Evolutionary conservation across 2,797 vertebrate species (phyloP), one percentile per base, ranked within the genome.

Genomic region (Cossypha caffra): DNA sequence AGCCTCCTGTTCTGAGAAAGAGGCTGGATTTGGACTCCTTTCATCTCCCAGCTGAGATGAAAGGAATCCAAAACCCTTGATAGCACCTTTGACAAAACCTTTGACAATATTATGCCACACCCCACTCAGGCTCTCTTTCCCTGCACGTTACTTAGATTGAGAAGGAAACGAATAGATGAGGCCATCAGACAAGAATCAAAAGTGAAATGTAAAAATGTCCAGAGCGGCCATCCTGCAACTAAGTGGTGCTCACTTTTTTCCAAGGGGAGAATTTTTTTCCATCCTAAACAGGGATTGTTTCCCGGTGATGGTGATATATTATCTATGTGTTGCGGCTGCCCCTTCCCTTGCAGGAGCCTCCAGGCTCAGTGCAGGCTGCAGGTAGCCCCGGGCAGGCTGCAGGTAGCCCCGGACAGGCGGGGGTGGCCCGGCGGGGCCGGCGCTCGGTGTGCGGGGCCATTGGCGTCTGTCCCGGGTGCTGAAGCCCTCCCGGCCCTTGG

Each of bases 381-480:
- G 37, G 37, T 38, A 13, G 37, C 37, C 66, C n/a, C n/a, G n/a
- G n/a, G n/a, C n/a, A n/a, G n/a, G n/a, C n/a, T 35, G 16, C 37
- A 1, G 11, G 55, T 40, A 45, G 31, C n/a, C 38, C 35, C 37
- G 31, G 45, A 40, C 42, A 42, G 42, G 42, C 17, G 40, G 14
- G 47, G 47, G 24, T 25, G 5, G 47, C 47, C 47, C 13, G 19
- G 24, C 35, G 35, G 19, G 51, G n/a, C 66, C 26, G 13, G 68
- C 7, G 6, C 57, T 28, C 4, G 35, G 13, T 5, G 2, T 6
- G 58, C 40, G 43, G 61, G 40, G 20, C 13, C 0, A 14, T 28
- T 67, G 93, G 93, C 86, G 66, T 92, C 96, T 96, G 95, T 95
- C 93, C 96, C 90, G 79, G 93, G 91, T 95, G 14, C 96, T 96